phyloP scores from a whole-genome alignment of 1,140 invertebrate genomes.

The Drosophila athabasca region DNA sequence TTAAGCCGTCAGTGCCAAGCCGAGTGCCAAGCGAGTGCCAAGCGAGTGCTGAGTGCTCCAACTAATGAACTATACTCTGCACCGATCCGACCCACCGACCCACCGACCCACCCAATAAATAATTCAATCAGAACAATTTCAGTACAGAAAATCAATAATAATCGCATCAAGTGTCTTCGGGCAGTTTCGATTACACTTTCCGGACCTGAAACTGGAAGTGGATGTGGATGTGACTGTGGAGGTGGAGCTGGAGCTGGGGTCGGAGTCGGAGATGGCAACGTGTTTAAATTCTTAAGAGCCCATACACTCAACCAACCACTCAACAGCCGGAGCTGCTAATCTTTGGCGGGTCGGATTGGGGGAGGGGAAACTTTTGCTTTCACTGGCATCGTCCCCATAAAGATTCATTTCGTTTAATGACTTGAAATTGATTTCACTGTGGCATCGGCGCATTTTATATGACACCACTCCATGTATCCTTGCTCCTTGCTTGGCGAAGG shows the following conservation, averaged over 20 bases:
- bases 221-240: no score
- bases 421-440: conserved; percentile 82
- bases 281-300: conserved; percentile 61
- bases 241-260: no score
- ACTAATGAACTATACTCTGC: conserved; percentile 43
- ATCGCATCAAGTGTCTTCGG: conserved; percentile 57
- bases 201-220: not conserved
- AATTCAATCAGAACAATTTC: conserved; percentile 68
- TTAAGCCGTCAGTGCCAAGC: conserved; percentile 46
- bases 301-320: conserved; percentile 9
- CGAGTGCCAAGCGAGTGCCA: not conserved
- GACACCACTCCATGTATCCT: conserved; percentile 22
- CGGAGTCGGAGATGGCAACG: conserved; percentile 18
- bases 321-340: conserved; percentile 45
- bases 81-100: conserved; percentile 18
- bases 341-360: conserved; percentile 32
- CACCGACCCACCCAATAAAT: conserved; percentile 41
- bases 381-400: conserved; percentile 56
- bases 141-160: conserved; percentile 72
- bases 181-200: conserved; percentile 46
- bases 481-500: conserved; percentile 33
- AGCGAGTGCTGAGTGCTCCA: conserved; percentile 20
- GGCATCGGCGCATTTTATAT: conserved; percentile 70
- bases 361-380: conserved; percentile 43
- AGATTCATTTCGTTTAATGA: conserved; percentile 83